Conservation (phyloP, 2,113 vertebrate species). For the Thamnophis sirtalis region DNA sequence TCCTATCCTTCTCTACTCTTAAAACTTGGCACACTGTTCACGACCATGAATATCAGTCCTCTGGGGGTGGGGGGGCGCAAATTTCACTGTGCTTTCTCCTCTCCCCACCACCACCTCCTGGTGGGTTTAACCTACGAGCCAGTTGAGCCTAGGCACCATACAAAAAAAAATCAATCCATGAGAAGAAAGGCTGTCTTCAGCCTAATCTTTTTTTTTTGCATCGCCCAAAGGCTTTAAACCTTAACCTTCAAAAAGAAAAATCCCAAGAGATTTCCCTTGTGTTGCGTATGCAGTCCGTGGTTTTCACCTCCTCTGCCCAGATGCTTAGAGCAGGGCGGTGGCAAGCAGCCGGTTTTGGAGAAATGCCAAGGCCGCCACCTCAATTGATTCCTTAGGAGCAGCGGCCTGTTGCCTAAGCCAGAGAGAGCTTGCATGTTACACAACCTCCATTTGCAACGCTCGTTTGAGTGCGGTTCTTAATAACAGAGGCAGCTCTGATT, state of each 20-base stretch:
- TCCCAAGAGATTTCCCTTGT: neutral
- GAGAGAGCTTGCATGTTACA: conserved; percentile 57
- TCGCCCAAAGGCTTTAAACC: conserved; percentile 2
- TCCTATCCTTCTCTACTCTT: conserved; percentile 59
- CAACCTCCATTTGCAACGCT: conserved; percentile 57
- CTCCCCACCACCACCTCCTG: conserved; percentile 26
- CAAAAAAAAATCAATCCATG: conserved; percentile 41
- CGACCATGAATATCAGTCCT: conserved; percentile 62
- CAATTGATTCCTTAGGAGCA: conserved; percentile 48
- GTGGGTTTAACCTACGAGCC: conserved; percentile 60
- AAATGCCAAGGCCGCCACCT: conserved; percentile 39
- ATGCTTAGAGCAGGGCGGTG: conserved; percentile 54
- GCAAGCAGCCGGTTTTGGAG: conserved; percentile 57
- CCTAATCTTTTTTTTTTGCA: neutral
- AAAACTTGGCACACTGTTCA: conserved; percentile 55
- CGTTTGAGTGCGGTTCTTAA: conserved; percentile 26
- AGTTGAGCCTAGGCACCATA: conserved; percentile 61
- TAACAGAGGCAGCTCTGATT: conserved; percentile 51
- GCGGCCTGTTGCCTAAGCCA: conserved; percentile 17
- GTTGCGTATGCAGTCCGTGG: conserved; percentile 53
- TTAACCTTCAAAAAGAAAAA: neutral
- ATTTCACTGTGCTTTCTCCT: conserved; percentile 56
- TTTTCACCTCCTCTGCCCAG: conserved; percentile 46
- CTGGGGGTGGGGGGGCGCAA: conserved; percentile 62
- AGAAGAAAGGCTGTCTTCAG: conserved; percentile 45